Evolutionary conservation across 2,797 vertebrate genomes (phyloP).

Genomic region (Clamator glandarius): DNA sequence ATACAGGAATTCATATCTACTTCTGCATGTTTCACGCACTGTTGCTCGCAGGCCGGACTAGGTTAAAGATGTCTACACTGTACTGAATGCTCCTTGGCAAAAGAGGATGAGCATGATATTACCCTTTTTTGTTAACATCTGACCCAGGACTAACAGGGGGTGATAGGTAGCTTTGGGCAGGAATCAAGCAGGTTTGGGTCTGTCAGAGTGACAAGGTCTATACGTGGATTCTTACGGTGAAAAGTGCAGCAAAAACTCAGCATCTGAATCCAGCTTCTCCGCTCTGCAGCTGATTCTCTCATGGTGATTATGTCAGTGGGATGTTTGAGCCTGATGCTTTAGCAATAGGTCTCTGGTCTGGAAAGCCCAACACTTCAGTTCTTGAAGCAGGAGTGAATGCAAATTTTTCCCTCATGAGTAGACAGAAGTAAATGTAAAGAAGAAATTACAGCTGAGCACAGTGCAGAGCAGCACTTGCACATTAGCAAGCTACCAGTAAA

Average conservation of each 20-base stretch:
- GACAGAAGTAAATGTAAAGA: background rate
- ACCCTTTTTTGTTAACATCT: background rate
- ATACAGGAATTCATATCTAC: background rate
- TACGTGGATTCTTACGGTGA: background rate
- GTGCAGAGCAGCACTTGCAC: background rate
- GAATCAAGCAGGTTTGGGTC: background rate
- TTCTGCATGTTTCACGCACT: rapidly evolving
- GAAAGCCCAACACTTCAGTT: background rate
- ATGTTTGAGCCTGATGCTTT: background rate
- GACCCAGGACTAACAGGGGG: background rate
- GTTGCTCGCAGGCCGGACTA: background rate
- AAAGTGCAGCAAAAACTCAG: background rate
- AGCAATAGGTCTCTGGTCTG: background rate
- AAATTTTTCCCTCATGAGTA: background rate
- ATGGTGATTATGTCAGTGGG: rapidly evolving
- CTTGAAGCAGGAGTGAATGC: background rate
- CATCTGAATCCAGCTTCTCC: background rate
- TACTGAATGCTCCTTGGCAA: background rate
- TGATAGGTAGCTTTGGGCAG: background rate
- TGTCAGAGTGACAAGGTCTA: background rate
- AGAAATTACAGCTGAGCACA: background rate
- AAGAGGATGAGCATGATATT: background rate
- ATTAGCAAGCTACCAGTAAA: background rate
- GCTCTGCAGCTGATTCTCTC: background rate
- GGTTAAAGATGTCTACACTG: background rate